phyloP scores from a whole-genome alignment of 2,113 vertebrate genomes.

The Haliaeetus leucogaster region DNA sequence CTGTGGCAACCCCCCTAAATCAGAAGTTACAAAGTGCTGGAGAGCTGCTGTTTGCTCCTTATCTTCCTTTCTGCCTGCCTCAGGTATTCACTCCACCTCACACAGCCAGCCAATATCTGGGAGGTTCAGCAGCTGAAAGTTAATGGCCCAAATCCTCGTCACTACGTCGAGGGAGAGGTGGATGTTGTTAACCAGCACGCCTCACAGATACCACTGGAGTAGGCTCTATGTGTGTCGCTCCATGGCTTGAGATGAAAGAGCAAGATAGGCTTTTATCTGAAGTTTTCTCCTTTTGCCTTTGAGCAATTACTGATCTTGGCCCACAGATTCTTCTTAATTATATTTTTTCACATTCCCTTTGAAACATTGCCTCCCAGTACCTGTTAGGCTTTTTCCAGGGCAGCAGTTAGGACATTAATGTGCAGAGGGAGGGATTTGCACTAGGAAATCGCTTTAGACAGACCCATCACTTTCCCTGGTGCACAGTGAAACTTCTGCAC shows the following conservation, averaged over 20 bases:
- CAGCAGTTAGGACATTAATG: not conserved
- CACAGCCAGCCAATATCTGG: not conserved
- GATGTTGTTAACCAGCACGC: not conserved
- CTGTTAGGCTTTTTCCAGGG: not conserved
- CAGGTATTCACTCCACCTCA: not conserved
- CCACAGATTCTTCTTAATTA: not conserved
- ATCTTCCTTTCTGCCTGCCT: not conserved
- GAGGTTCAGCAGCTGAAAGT: not conserved
- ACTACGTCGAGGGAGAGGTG: not conserved
- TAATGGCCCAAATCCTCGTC: conserved; percentile 5
- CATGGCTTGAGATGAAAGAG: not conserved
- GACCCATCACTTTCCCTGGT: not conserved
- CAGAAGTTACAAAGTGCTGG: not conserved
- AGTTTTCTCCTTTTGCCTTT: not conserved
- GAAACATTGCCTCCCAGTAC: not conserved
- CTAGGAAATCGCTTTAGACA: not conserved
- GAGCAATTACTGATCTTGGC: not conserved
- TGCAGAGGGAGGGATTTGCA: not conserved
- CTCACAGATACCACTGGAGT: not conserved
- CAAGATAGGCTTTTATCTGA: not conserved
- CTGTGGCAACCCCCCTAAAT: not conserved
- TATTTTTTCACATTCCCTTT: not conserved
- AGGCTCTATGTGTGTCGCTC: not conserved
- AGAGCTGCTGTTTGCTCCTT: not conserved
- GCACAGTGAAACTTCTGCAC: not conserved